Conservation (phyloP, 1,140 invertebrate genomes). For the Tribolium castaneum region DNA sequence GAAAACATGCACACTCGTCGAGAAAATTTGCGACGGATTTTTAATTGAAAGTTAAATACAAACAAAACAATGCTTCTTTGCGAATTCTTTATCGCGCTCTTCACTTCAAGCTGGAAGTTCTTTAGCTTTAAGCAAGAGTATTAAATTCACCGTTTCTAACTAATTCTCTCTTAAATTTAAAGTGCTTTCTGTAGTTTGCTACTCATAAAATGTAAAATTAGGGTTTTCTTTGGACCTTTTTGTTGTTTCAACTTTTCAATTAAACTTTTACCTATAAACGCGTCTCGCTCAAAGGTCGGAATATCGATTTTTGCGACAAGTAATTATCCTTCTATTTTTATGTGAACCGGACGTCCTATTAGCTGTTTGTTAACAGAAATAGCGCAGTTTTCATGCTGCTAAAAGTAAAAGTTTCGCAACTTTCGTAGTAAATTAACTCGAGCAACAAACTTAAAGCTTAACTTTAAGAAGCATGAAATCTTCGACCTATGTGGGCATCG, state of each 20-base stretch:
- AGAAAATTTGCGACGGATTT: too few species aligned
- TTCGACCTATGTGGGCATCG: not conserved
- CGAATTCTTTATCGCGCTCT: not conserved
- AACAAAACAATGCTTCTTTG: slow-evolving; percentile 25
- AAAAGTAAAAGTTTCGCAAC: not conserved
- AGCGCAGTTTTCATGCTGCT: not conserved
- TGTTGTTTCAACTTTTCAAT: not conserved
- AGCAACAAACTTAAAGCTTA: not conserved
- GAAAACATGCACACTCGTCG: not conserved
- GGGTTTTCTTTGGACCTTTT: not conserved
- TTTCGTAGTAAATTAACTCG: not conserved
- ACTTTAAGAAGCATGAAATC: not conserved
- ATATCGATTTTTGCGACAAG: not conserved
- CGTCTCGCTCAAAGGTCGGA: not conserved
- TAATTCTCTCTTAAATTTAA: not conserved
- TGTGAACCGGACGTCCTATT: not conserved
- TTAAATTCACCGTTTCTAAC: not conserved
- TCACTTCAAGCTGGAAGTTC: not conserved
- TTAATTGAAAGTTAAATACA: not conserved
- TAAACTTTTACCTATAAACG: not conserved
- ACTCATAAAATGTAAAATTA: not conserved
- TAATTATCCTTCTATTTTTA: not conserved
- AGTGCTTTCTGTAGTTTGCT: not conserved
- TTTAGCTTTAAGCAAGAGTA: not conserved
- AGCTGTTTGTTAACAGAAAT: not conserved